These are phyloP conservation scores for Empis stercorea DNA, from an alignment of 2,888 invertebrate genomes.

Conservation along the genomic window DNA sequence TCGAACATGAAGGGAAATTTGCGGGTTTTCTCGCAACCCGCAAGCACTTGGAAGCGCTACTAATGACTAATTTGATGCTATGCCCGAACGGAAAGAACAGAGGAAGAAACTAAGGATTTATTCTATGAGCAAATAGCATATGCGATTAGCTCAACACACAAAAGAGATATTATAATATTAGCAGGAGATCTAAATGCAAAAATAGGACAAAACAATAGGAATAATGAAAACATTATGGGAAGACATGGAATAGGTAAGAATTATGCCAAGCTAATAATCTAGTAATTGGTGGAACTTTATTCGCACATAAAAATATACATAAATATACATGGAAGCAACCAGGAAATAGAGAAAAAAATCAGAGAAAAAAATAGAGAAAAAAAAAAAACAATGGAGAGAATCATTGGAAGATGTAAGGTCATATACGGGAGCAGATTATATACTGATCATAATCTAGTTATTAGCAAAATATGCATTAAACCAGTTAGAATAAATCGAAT, in stretches of 20 bases:
- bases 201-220: background rate
- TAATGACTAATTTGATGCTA: constrained; percentile 7
- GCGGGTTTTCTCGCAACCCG: too few relatives aligned
- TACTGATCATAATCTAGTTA: background rate
- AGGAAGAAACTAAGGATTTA: background rate
- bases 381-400: background rate
- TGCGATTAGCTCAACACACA: background rate
- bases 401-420: background rate
- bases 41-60: too few relatives aligned
- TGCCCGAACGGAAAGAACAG: constrained; percentile 1
- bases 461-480: background rate
- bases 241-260: background rate
- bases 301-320: background rate
- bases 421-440: background rate
- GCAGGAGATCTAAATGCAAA: constrained; percentile 4
- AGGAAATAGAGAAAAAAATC: background rate
- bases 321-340: background rate
- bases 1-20: too few relatives aligned
- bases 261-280: background rate
- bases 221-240: constrained; percentile 3
- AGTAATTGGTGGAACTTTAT: constrained; percentile 1
- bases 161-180: background rate
- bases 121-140: constrained; percentile 1
- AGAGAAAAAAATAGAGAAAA: too few relatives aligned
- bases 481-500: background rate